These are phyloP conservation scores for Megastigmus dorsalis DNA, from an alignment of 2,888 invertebrate species.

Conservation along the genomic window DNA sequence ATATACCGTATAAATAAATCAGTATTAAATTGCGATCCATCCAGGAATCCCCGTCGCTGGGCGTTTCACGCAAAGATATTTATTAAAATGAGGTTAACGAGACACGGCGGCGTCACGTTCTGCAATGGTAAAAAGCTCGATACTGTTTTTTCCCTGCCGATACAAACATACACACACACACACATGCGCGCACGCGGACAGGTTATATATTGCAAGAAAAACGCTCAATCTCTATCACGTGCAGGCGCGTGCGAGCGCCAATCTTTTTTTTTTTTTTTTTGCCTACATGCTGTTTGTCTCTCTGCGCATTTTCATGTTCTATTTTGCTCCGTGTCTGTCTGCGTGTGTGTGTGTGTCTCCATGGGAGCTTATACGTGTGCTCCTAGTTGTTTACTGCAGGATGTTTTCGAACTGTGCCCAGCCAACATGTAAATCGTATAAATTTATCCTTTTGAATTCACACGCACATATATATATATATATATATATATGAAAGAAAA, in stretches of 20 bases:
- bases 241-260: neutral
- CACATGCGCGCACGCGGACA: neutral
- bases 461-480: no score
- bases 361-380: no score
- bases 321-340: neutral
- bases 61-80: neutral
- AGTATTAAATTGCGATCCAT: neutral
- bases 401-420: neutral
- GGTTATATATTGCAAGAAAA: constrained; percentile 33
- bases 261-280: no score
- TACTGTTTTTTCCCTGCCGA: neutral
- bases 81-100: neutral
- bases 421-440: constrained; percentile 10
- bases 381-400: constrained; percentile 8
- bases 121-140: neutral
- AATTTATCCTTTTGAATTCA: constrained; percentile 11
- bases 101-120: neutral
- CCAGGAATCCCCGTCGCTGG: no score
- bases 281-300: neutral
- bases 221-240: constrained; percentile 24
- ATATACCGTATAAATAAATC: no score
- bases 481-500: no score
- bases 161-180: neutral
- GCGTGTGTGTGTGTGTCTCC: no score
- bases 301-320: neutral